Evolutionary conservation across 64 coral and sea anemone genomes (phyloP), one percentile per base, ranked within the genome.

Genomic region (Cladopsammia gracilis): DNA sequence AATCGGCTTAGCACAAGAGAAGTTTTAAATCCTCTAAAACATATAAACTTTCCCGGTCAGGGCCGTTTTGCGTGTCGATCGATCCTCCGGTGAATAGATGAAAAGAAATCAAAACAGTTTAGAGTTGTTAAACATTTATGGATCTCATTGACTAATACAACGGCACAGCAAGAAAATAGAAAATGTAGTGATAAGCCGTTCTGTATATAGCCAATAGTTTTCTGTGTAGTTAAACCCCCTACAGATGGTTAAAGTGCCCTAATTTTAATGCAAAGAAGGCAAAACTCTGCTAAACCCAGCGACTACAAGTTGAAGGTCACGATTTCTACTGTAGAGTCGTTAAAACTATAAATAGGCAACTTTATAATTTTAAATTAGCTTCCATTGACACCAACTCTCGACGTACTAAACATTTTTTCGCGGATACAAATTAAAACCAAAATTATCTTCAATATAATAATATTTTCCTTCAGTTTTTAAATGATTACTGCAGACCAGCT

Each of bases 51-150:
- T 66, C 80, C 10, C 7, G 62, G 61, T 50, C 67, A 84, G 61
- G 13, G 80, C 80, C 61, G 80, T 84, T 84, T 84, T 84, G 60
- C 50, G 60, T 47, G 60, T 66, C 60, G 43, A 44, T 66, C 60
- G 43, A 44, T 59, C 6, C 61, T 83, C 65, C 79, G 20, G 59
- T 11, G 62, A 84, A 64, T 67, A 68, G 20, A 49, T 84, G 61
- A 84, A 84, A 83, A 50, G 80, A 84, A 84, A 84, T 64, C 80
- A 84, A 84, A 82, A 50, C 62, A 84, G 61, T 5, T 66, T 66
- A 67, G 44, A 25, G 42, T 84, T 47, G 62, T 84, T 48, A 84
- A 84, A 67, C 80, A 84, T 84, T 84, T 67, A 84, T 84, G 44
- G 45, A 10, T 50, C 4, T 66, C 18, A 20, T 84, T 84, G 80